Evolutionary conservation across 1,140 invertebrate species (phyloP).

Genomic region (Colletes latitarsis): DNA sequence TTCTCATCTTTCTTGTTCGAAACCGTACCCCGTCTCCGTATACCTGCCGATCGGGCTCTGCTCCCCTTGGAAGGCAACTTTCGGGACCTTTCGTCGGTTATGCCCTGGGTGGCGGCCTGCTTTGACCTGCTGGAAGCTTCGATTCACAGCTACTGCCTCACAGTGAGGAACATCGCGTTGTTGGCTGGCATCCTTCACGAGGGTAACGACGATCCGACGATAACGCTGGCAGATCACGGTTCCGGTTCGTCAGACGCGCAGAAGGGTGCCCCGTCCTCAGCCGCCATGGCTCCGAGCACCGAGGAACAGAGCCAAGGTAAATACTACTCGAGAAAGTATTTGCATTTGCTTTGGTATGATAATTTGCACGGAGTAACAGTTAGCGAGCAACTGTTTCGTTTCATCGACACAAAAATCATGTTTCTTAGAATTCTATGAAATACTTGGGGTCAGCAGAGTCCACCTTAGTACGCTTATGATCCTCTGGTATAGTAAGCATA

Average conservation of each 20-base stretch:
- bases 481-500: too few relatives aligned
- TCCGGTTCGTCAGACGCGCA: neutral
- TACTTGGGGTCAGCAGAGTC: too few relatives aligned
- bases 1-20: slow-evolving; percentile 38
- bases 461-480: too few relatives aligned
- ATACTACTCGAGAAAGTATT: neutral
- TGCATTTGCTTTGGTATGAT: too few relatives aligned
- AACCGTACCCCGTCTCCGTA: neutral
- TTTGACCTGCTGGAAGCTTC: slow-evolving; percentile 73
- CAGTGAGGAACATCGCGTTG: slow-evolving; percentile 72
- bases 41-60: too few relatives aligned
- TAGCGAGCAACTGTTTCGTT: neutral
- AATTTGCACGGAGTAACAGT: too few relatives aligned
- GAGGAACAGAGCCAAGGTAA: slow-evolving; percentile 58
- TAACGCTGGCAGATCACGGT: slow-evolving; percentile 3
- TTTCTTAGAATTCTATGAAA: too few relatives aligned
- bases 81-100: slow-evolving; percentile 51
- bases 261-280: neutral
- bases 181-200: slow-evolving; percentile 72
- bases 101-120: slow-evolving; percentile 78
- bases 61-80: too few relatives aligned
- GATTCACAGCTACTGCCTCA: slow-evolving; percentile 73
- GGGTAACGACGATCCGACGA: slow-evolving; percentile 1
- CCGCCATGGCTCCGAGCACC: slow-evolving; percentile 46
- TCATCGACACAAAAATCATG: too few relatives aligned